Conservation (phyloP, 2,797 vertebrate species). For the Myotis findleyi region DNA sequence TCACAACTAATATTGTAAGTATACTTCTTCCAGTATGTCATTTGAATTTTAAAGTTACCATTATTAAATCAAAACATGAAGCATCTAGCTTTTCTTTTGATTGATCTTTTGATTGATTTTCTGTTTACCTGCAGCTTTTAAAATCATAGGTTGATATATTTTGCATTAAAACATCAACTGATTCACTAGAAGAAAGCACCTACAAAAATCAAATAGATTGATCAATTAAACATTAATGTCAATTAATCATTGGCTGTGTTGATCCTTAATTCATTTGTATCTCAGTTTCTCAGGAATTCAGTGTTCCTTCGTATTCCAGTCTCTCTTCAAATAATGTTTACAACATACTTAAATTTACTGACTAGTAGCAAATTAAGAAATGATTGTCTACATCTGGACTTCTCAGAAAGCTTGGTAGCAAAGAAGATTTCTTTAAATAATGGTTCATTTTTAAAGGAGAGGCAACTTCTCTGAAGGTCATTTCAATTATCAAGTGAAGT, state of each 20-base stretch:
- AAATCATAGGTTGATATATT: not conserved
- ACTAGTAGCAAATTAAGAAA: not conserved
- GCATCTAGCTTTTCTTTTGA: not conserved
- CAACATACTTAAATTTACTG: not conserved
- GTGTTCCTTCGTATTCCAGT: not conserved
- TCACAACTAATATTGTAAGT: slow-evolving; percentile 3
- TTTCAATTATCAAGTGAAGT: slow-evolving; percentile 51
- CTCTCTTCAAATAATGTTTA: not conserved
- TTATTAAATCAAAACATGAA: not conserved
- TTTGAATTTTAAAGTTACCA: not conserved
- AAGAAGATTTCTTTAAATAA: not conserved
- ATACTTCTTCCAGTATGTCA: not conserved
- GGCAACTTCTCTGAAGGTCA: not conserved
- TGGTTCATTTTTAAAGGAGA: slow-evolving; percentile 2
- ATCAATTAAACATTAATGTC: not conserved
- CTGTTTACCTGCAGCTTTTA: not conserved
- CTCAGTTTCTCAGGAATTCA: not conserved
- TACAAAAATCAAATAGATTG: not conserved
- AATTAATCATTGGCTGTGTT: not conserved
- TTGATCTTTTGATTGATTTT: not conserved
- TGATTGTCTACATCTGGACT: not conserved
- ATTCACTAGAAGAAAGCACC: not conserved
- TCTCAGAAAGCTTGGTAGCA: not conserved
- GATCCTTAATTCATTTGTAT: slow-evolving; percentile 4
- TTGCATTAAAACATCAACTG: not conserved